Percentiles rank a stretch among this genome's conserved stretches.
Evolutionary conservation across 2,113 vertebrate species (phyloP).

Genomic region (Tragelaphus scriptus): DNA sequence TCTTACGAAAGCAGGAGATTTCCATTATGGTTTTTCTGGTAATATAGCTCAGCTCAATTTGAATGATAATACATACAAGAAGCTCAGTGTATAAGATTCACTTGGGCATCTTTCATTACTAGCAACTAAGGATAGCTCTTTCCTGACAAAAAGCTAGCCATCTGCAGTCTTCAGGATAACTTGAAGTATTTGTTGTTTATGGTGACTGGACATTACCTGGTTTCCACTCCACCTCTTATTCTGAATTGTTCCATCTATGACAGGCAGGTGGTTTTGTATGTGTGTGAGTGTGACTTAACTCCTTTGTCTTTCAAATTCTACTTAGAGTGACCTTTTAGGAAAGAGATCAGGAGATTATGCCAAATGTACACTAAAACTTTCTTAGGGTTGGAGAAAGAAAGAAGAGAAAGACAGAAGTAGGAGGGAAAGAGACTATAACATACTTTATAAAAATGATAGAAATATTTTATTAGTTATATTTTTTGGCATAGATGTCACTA

Average conservation of each 20-base stretch:
- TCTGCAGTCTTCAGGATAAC: not conserved
- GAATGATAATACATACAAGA: not conserved
- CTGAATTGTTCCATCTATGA: not conserved
- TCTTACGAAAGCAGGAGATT: not conserved
- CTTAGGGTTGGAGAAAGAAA: not conserved
- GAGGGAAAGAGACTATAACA: not conserved
- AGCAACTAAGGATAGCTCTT: not conserved
- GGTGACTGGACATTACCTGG: not conserved
- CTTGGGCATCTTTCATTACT: not conserved
- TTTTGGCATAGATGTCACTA: not conserved
- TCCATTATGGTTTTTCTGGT: not conserved
- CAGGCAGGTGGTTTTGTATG: not conserved
- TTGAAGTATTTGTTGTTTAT: not conserved
- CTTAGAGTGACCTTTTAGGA: not conserved
- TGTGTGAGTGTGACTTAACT: not conserved
- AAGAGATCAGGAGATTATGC: not conserved
- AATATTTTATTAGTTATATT: not conserved
- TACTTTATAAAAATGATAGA: not conserved
- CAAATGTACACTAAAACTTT: not conserved
- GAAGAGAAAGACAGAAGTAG: not conserved
- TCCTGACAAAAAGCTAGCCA: not conserved
- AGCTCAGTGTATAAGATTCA: not conserved
- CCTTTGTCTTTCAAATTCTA: not conserved
- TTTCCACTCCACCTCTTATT: not conserved
- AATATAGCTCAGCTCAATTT: not conserved